Evolutionary conservation across 1,140 invertebrate species (phyloP), one percentile per base, ranked within the genome.

Genomic region (Drosophila sp.): DNA sequence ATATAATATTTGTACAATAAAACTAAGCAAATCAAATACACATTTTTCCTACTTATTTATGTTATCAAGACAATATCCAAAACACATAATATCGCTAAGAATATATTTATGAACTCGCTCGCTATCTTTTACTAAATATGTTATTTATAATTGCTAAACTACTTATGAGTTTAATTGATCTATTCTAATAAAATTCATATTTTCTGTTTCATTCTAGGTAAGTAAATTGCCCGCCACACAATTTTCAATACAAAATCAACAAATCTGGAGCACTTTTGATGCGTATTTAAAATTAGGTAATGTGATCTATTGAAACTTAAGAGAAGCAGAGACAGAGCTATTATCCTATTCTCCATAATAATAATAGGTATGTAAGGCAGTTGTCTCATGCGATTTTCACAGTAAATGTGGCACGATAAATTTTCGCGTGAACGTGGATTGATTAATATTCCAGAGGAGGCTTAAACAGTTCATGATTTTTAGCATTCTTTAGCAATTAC

Each of bases 401-500:
- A 40, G 43, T 71, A 75, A 40, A 41, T 59, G 38, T 51, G 21
- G 36, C n/a, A 29, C n/a, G 67, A 62, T 70, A 63, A 50, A 51
- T 70, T 50, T 50, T 63, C 41, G 45, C 25, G 7, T 27, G 36
- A 45, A 67, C 64, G 54, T 69, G 56, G 16, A 56, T 51, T 51
- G 29, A 57, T 75, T 75, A 71, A 71, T 71, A 75, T 75, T 45
- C 53, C 45, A 53, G 58, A 41, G 50, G 18, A 41, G 18, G 38
- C 41, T 38, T 54, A 57, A 63, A 45, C 51, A 64, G 38, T 64
- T 25, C 4, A 59, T 67, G 40, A 25, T 32, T 63, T 69, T 50
- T 43, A 58, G 38, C 69, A 79, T 72, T 82, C 67, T 70, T 58
- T 71, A 66, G 61, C 51, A 72, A 75, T 89, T 76, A 80, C 83